Evolutionary conservation across 2,888 invertebrate species (phyloP), one percentile per base, ranked within the genome.

Genomic region (Diaphora mendica): DNA sequence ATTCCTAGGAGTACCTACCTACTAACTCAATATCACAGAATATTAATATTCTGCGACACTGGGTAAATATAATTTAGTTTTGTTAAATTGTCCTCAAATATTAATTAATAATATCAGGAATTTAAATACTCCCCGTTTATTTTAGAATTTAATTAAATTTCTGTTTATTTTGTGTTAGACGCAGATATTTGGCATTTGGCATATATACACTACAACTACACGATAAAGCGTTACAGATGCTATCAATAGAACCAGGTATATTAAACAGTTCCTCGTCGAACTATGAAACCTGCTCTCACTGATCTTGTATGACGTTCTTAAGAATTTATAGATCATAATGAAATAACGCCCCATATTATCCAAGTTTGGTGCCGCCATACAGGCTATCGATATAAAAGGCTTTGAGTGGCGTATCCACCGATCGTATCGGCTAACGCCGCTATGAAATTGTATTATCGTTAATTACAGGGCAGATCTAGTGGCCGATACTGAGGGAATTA

Each of bases 391-490:
- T 68, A 68, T 71, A 71, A 71, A 70, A 68, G 68, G 35, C 64
- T 55, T 35, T 11, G 26, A 39, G 39, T 62, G 62, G 68, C 30
- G n/a, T 62, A 62, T 67, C 64, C 48, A 62, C 39, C 64, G 71
- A 72, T 72, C 48, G 62, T 75, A 75, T 72, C 71, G 42, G n/a
- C 23, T 42, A 8, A 26, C 20, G 73, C 26, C 48, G 77, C 79
- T 77, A 84, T 87, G 79, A 86, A 84, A 87, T 86, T 83, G 84
- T 88, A 88, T 89, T 88, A 87, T 80, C 84, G 82, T 86, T 91
- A 91, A 92, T 91, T 90, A 80, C 82, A 62, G 88, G 82, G 77
- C 81, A 87, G 88, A 91, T 90, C 85, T 79, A 76, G 85, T 79
- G 82, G 82, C 82, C 82, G 88, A 86, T 85, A 88, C 75, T 55